Evolutionary conservation across 2,888 invertebrate species (phyloP).

Genomic region (Mystacides longicornis): DNA sequence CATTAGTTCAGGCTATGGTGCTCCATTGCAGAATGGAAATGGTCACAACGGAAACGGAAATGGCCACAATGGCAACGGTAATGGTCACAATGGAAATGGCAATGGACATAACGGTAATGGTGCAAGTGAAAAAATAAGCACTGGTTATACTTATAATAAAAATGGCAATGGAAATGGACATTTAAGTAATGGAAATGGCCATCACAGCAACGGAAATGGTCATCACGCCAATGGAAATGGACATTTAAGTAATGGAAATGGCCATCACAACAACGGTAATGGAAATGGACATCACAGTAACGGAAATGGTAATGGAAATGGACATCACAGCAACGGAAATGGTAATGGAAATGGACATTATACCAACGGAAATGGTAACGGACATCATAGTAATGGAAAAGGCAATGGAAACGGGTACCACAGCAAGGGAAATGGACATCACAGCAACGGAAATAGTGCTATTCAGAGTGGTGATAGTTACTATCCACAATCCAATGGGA

Average conservation of each 20-base stretch:
- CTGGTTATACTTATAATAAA: conserved; percentile 12
- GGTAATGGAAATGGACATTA: conserved; percentile 11
- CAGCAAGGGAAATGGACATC: background rate
- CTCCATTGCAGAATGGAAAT: conserved; percentile 9
- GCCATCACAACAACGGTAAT: conserved; percentile 8
- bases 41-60: conserved; percentile 10
- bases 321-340: conserved; percentile 8
- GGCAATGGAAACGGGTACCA: conserved; percentile 8
- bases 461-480: background rate
- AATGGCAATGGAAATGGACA: conserved; percentile 8
- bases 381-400: background rate
- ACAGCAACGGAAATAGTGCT: conserved; percentile 3
- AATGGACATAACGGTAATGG: conserved; percentile 4
- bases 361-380: conserved; percentile 3
- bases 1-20: conserved; percentile 12
- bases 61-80: conserved; percentile 3
- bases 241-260: conserved; percentile 7
- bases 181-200: background rate
- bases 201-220: conserved; percentile 4
- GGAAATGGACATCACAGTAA: conserved; percentile 10
- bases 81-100: background rate
- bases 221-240: background rate
- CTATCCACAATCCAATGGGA: conserved; percentile 6
- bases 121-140: background rate
- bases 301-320: conserved; percentile 13